Evolutionary conservation across 2,888 invertebrate species (phyloP).

Genomic region (Conistra vaccinii): DNA sequence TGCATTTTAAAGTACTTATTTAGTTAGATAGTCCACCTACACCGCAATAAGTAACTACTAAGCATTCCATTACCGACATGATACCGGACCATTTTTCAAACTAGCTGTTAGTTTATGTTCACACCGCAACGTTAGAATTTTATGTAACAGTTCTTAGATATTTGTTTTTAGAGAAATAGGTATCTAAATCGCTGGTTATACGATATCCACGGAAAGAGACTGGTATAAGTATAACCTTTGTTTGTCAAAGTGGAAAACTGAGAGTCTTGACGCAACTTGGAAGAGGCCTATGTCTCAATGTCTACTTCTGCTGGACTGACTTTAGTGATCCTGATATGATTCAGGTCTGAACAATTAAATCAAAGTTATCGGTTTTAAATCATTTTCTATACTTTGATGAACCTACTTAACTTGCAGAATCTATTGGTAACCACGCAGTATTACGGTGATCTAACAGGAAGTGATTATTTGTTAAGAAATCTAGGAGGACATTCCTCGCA

Average conservation of each 20-base stretch:
- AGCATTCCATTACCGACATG: slow-evolving; percentile 56
- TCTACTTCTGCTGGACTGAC: neutral
- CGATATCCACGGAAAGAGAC: no score
- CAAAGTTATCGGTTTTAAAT: neutral
- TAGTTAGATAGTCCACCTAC: slow-evolving; percentile 40
- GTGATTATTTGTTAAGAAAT: slow-evolving; percentile 58
- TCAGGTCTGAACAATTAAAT: neutral
- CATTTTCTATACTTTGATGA: neutral
- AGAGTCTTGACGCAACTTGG: neutral
- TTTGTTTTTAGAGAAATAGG: neutral
- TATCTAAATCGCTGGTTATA: no score
- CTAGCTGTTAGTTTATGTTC: slow-evolving; percentile 7
- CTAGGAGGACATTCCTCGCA: slow-evolving; percentile 53
- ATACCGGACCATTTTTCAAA: slow-evolving; percentile 47
- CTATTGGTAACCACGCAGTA: slow-evolving; percentile 22
- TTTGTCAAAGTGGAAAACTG: neutral
- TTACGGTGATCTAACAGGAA: slow-evolving; percentile 50
- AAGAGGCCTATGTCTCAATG: neutral
- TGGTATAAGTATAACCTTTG: no score
- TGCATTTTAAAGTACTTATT: slow-evolving; percentile 43
- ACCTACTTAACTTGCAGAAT: slow-evolving; percentile 12
- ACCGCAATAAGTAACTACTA: slow-evolving; percentile 47
- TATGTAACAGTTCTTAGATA: neutral
- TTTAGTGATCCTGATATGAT: neutral
- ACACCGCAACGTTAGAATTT: neutral